Conservation (phyloP, 1,140 invertebrate species). For the Hesperophylax magnus region DNA sequence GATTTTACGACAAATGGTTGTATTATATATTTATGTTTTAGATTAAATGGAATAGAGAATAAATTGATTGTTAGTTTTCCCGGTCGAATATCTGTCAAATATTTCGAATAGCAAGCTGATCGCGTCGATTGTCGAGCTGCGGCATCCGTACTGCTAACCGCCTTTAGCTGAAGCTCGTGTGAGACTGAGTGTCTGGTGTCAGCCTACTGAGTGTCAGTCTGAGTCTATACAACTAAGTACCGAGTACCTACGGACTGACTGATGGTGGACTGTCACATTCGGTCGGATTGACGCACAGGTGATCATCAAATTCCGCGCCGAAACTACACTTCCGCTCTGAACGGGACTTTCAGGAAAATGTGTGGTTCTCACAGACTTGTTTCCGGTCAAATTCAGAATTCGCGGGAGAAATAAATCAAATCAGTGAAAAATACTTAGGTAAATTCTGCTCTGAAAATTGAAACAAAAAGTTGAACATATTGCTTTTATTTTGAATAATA, state of each 20-base stretch:
- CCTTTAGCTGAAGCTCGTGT: neutral
- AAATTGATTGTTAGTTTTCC: neutral
- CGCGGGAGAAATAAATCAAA: too few species aligned
- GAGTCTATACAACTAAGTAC: neutral
- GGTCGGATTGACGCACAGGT: neutral
- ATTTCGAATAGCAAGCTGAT: neutral
- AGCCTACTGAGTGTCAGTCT: neutral
- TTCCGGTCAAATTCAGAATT: too few species aligned
- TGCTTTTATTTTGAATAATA: too few species aligned
- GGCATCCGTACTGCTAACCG: neutral
- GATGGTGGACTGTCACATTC: neutral
- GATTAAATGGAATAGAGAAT: too few species aligned
- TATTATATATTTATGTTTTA: too few species aligned
- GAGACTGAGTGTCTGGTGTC: constrained; percentile 8
- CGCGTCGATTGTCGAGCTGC: neutral
- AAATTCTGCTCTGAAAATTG: too few species aligned
- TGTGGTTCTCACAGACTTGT: too few species aligned
- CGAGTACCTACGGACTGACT: neutral
- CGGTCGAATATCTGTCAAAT: constrained; percentile 9
- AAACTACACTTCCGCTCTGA: neutral
- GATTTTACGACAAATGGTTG: too few species aligned
- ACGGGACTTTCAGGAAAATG: too few species aligned
- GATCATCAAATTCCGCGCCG: neutral
- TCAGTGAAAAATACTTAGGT: too few species aligned
- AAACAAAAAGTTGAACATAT: too few species aligned